Percentiles rank a stretch among this genome's conserved stretches.
Conservation (phyloP, 2,797 vertebrate genomes). For the Lagodon rhomboides region DNA sequence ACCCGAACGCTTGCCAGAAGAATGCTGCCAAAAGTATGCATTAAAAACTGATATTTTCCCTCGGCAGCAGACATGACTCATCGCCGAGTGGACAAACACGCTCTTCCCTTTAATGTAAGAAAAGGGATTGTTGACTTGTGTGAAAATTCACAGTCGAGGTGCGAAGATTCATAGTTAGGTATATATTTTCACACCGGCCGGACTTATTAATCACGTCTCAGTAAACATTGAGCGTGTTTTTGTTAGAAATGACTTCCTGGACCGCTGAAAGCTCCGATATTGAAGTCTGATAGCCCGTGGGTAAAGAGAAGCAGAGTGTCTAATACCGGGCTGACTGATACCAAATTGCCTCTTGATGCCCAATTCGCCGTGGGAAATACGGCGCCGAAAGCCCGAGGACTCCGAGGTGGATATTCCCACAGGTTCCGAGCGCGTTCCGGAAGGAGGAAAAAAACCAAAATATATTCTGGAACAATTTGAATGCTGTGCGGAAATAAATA, state of each 20-base stretch:
- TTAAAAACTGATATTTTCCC: constrained; percentile 17
- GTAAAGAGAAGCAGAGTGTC: constrained; percentile 16
- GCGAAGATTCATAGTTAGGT: constrained; percentile 68
- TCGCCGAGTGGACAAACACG: constrained; percentile 22
- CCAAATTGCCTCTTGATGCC: constrained; percentile 62
- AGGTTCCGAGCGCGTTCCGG: constrained; percentile 16
- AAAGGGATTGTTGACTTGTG: constrained; percentile 50
- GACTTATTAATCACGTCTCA: constrained; percentile 60
- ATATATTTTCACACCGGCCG: constrained; percentile 60
- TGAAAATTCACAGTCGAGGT: constrained; percentile 70
- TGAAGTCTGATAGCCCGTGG: constrained; percentile 42
- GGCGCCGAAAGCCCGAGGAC: constrained; percentile 25
- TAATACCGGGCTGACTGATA: constrained; percentile 51
- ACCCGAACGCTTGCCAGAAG: constrained; percentile 32
- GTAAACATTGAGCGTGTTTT: constrained; percentile 59
- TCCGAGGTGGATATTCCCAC: constrained; percentile 60
- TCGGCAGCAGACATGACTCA: constrained; percentile 36
- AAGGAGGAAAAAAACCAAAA: constrained; percentile 34
- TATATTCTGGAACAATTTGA: constrained; percentile 58
- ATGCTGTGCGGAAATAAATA: constrained; percentile 63
- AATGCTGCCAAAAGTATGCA: constrained; percentile 22
- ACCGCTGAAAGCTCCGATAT: constrained; percentile 34
- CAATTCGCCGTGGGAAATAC: constrained; percentile 41
- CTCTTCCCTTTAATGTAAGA: constrained; percentile 30
- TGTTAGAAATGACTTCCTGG: constrained; percentile 48